These are phyloP conservation scores for Halictus rubicundus DNA, from an alignment of 1,140 invertebrate genomes.

Conservation along the genomic window DNA sequence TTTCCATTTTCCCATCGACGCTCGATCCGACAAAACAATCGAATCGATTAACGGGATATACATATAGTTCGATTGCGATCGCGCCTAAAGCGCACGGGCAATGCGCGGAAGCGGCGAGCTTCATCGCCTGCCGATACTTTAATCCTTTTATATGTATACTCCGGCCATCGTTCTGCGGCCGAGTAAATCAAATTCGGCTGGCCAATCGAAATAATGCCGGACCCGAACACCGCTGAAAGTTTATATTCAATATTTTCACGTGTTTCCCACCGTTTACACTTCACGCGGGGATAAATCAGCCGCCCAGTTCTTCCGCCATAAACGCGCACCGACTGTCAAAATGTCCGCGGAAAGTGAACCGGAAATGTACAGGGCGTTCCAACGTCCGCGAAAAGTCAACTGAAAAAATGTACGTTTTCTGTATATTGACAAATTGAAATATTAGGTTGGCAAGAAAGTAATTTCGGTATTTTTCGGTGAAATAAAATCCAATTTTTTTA, in stretches of 20 bases:
- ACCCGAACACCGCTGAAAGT: too few species aligned
- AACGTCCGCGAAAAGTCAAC: too few species aligned
- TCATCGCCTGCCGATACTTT: neutral
- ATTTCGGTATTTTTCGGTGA: too few species aligned
- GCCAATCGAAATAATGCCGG: neutral
- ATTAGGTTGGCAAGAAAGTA: too few species aligned
- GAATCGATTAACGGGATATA: neutral
- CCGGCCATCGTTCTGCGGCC: neutral
- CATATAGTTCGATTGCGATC: too few species aligned
- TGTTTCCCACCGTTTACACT: neutral
- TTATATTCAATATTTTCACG: neutral
- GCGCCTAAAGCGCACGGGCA: too few species aligned
- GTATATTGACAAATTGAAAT: too few species aligned
- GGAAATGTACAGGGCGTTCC: too few species aligned
- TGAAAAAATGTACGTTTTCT: neutral
- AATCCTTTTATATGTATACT: neutral
- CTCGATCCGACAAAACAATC: neutral
- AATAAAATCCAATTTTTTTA: too few species aligned
- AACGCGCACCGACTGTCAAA: neutral
- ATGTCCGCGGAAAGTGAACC: too few species aligned
- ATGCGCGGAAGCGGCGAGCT: neutral
- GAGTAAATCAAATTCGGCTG: neutral
- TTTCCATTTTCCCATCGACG: neutral
- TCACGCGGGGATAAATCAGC: neutral
- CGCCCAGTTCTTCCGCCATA: neutral